Conservation (phyloP, 1,140 invertebrate genomes). For the Cydia pomonella region DNA sequence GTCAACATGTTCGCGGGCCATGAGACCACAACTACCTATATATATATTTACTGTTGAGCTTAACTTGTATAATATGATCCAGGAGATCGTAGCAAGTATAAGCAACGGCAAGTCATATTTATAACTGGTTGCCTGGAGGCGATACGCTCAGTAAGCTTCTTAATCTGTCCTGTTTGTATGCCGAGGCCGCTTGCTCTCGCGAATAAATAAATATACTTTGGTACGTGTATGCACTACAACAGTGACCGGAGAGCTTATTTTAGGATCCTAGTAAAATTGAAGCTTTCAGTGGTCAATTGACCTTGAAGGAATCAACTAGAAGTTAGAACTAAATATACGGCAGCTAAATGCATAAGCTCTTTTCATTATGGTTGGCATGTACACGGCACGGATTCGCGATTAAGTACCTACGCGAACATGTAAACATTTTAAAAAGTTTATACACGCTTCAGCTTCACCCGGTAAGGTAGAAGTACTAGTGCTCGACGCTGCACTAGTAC, state of each 20-base stretch:
- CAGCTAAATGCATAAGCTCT: not conserved
- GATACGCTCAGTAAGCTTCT: not conserved
- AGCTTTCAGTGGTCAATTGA: slow-evolving; percentile 1
- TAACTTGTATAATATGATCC: not conserved
- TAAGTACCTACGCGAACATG: too few species aligned
- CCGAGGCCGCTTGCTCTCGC: slow-evolving; percentile 53
- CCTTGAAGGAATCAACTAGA: not conserved
- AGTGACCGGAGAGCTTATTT: slow-evolving; percentile 18
- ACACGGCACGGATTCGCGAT: too few species aligned
- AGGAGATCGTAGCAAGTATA: too few species aligned
- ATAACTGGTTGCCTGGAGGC: not conserved
- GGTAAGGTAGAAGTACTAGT: too few species aligned
- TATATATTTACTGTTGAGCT: not conserved
- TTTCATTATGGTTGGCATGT: too few species aligned
- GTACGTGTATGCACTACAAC: not conserved
- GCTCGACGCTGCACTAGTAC: too few species aligned
- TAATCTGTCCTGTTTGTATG: slow-evolving; percentile 45
- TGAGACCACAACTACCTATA: slow-evolving; percentile 39
- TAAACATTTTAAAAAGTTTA: too few species aligned
- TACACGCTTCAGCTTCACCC: too few species aligned
- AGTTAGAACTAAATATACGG: not conserved
- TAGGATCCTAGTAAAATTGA: slow-evolving; percentile 1
- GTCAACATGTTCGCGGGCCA: slow-evolving; percentile 53
- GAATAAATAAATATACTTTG: slow-evolving; percentile 45
- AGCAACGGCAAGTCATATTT: not conserved